Evolutionary conservation across 2,888 invertebrate species (phyloP).

Genomic region (Aquatica leii): DNA sequence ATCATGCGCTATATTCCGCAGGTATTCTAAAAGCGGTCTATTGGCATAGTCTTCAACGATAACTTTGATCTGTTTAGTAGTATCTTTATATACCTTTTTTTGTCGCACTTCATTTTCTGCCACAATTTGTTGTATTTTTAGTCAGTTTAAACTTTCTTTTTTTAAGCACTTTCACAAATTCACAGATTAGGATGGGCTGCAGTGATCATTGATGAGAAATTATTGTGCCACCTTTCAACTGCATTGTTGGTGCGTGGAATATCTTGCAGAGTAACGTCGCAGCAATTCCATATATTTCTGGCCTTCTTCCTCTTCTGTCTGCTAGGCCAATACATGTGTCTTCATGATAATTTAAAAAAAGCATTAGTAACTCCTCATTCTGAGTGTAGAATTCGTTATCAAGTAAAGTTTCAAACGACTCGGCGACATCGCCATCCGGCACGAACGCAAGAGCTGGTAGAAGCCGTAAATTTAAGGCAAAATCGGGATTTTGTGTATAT

Average conservation of each 20-base stretch:
- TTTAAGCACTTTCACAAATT: slow-evolving; percentile 12
- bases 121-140: slow-evolving; percentile 8
- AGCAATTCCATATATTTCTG: neutral
- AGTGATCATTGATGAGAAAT: slow-evolving; percentile 8
- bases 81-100: too few relatives aligned
- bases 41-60: slow-evolving; percentile 8
- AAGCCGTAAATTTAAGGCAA: slow-evolving; percentile 7
- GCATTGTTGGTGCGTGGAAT: too few relatives aligned
- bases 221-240: too few relatives aligned
- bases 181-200: slow-evolving; percentile 8
- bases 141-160: slow-evolving; percentile 11
- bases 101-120: too few relatives aligned
- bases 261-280: neutral
- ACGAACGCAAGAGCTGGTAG: neutral
- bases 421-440: neutral
- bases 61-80: too few relatives aligned
- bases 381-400: too few relatives aligned
- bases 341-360: neutral
- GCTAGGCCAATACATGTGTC: too few relatives aligned
- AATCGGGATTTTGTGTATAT: slow-evolving; percentile 7
- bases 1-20: slow-evolving; percentile 10
- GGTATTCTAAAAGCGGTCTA: slow-evolving; percentile 12
- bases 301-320: slow-evolving; percentile 1
- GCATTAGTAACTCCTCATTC: too few relatives aligned
- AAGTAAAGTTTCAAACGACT: too few relatives aligned